Evolutionary conservation across 2,888 invertebrate genomes (phyloP).

Genomic region (Clistopyga incitator): DNA sequence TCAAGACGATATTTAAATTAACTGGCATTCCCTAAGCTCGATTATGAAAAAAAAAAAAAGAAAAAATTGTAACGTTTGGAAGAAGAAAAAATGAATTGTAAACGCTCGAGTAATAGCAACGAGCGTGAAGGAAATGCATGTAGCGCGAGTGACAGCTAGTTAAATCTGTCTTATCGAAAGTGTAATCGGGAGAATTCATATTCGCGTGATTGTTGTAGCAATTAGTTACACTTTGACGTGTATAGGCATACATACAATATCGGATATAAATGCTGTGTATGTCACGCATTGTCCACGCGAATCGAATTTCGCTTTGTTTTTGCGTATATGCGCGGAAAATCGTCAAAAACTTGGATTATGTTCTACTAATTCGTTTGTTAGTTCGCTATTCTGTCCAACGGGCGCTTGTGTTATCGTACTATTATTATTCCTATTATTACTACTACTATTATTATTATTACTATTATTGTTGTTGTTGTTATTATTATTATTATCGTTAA

Average conservation of each 20-base stretch:
- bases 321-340: slow-evolving; percentile 36
- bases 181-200: slow-evolving; percentile 33
- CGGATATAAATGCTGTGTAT: slow-evolving; percentile 9
- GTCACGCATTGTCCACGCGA: slow-evolving; percentile 5
- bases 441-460: background rate
- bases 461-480: background rate
- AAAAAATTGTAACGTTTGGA: background rate
- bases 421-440: slow-evolving; percentile 8
- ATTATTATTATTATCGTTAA: background rate
- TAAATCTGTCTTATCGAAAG: background rate
- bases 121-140: slow-evolving; percentile 11
- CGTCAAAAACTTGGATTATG: slow-evolving; percentile 41
- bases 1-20: no score
- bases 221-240: slow-evolving; percentile 50
- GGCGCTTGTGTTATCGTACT: slow-evolving; percentile 11
- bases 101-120: background rate
- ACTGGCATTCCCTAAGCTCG: no score
- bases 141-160: background rate
- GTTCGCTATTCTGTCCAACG: slow-evolving; percentile 1
- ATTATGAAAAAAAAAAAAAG: background rate
- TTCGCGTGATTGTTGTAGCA: slow-evolving; percentile 58
- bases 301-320: slow-evolving; percentile 27
- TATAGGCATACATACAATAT: slow-evolving; percentile 6
- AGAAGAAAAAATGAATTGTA: background rate
- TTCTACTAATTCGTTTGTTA: slow-evolving; percentile 37